Conservation (phyloP, 1,140 invertebrate genomes). For the Diorhabda sublineata region DNA sequence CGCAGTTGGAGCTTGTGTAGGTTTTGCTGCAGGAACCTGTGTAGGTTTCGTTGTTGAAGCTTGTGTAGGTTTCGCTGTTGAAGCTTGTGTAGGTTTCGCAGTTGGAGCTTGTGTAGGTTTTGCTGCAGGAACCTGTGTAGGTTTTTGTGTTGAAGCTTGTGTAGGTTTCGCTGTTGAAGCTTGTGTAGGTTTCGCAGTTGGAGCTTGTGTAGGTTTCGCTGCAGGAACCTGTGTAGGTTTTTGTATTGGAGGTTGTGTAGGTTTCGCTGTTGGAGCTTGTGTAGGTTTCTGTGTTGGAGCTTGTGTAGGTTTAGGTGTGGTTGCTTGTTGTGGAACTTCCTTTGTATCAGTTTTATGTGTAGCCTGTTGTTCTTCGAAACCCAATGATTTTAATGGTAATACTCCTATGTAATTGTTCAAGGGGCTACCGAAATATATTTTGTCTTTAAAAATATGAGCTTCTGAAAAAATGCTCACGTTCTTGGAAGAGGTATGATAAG, state of each 20-base stretch:
- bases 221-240: constrained; percentile 5
- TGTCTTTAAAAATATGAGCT: constrained; percentile 54
- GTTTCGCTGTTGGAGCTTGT: constrained; percentile 17
- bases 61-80: constrained; percentile 15
- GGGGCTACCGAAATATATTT: constrained; percentile 68
- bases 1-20: constrained; percentile 23
- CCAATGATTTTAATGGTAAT: constrained; percentile 53
- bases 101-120: background rate
- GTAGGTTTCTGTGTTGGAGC: constrained; percentile 21
- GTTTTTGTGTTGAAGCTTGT: background rate
- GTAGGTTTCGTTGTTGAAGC: constrained; percentile 8
- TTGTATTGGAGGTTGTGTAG: background rate
- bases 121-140: background rate
- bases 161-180: background rate
- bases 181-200: constrained; percentile 11
- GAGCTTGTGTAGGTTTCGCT: constrained; percentile 11
- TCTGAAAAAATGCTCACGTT: constrained; percentile 54
- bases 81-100: constrained; percentile 4
- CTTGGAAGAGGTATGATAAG: constrained; percentile 54
- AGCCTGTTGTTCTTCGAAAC: constrained; percentile 42
- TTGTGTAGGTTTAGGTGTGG: constrained; percentile 26
- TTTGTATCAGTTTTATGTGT: background rate
- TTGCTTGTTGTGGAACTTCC: constrained; percentile 25
- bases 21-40: background rate
- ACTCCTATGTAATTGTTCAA: constrained; percentile 62